phyloP scores from a whole-genome alignment of 2,113 vertebrate genomes.

The Noturus placidus region DNA sequence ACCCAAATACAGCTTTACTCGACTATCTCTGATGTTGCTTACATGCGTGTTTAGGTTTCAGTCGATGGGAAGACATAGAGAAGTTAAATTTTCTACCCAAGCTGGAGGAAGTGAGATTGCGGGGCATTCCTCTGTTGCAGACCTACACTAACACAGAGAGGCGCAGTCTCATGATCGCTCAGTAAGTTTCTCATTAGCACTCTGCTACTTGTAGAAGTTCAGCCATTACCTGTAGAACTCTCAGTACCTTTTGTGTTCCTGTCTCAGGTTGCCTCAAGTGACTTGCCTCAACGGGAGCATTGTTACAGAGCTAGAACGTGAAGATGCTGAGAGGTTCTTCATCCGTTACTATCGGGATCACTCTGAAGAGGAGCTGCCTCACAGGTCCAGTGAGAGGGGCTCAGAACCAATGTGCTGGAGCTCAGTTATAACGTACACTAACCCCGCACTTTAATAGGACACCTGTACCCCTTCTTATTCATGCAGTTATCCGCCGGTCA shows the following conservation, averaged over 20 bases:
- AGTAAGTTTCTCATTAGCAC: conserved; percentile 63
- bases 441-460: background rate
- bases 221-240: background rate
- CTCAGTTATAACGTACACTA: background rate
- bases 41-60: conserved; percentile 77
- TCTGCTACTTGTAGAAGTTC: background rate
- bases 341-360: conserved; percentile 88
- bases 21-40: background rate
- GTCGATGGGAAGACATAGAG: conserved; percentile 93
- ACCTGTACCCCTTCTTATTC: background rate
- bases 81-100: conserved; percentile 94
- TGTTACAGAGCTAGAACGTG: conserved; percentile 85
- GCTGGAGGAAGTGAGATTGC: conserved; percentile 89
- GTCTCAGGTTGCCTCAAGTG: conserved; percentile 84
- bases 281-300: conserved; percentile 89
- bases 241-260: background rate
- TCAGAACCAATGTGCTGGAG: background rate
- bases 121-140: conserved; percentile 93
- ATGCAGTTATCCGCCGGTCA: background rate
- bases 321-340: conserved; percentile 96
- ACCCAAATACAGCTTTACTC: background rate
- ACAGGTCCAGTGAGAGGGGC: conserved; percentile 72
- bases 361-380: conserved; percentile 86
- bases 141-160: conserved; percentile 88
- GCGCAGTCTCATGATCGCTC: conserved; percentile 89